Base-by-base conservation (phyloP, 2,888 invertebrate genomes). In the Liodrosophila aerea region DNA sequence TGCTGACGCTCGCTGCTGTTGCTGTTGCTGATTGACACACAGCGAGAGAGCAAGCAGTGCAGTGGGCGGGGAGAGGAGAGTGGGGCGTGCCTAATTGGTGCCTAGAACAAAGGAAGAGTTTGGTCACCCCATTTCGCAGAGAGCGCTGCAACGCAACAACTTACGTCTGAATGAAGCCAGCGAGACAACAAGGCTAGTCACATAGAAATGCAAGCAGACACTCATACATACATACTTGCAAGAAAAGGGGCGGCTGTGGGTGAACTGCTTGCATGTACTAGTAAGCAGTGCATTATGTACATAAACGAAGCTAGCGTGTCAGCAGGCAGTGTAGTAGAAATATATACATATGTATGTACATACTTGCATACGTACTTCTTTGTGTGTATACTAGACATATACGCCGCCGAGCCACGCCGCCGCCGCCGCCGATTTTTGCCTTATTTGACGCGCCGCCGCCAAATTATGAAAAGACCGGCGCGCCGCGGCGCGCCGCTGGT, bases 361-460 rank as follows among this genome's bases (percentile, higher is more conserved):
- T 44, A 13, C 30, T 50, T 29, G 11, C 34, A 13, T 39, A 40
- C 36, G 22, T 39, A 66, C 12, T 36, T 39, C 40, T 40, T 72
- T 66, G 68, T 57, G 46, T 71, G 59, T 61, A 65, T 30, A 61
- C 18, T 36, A 61, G 36, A 53, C n/a, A n/a, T n/a, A n/a, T n/a
- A n/a, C n/a, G n/a, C n/a, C n/a, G n/a, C n/a, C n/a, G n/a, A n/a
- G n/a, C n/a, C n/a, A n/a, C n/a, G n/a, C n/a, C n/a, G n/a, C n/a
- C n/a, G n/a, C n/a, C n/a, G n/a, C n/a, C n/a, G n/a, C n/a, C n/a
- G n/a, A n/a, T n/a, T n/a, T n/a, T n/a, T n/a, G n/a, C n/a, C n/a
- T n/a, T n/a, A n/a, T n/a, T n/a, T n/a, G n/a, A n/a, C n/a, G n/a
- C n/a, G n/a, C n/a, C n/a, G n/a, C n/a, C n/a, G n/a, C n/a, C n/a